Conservation (phyloP, 2,113 vertebrate genomes). For the Nestor notabilis region DNA sequence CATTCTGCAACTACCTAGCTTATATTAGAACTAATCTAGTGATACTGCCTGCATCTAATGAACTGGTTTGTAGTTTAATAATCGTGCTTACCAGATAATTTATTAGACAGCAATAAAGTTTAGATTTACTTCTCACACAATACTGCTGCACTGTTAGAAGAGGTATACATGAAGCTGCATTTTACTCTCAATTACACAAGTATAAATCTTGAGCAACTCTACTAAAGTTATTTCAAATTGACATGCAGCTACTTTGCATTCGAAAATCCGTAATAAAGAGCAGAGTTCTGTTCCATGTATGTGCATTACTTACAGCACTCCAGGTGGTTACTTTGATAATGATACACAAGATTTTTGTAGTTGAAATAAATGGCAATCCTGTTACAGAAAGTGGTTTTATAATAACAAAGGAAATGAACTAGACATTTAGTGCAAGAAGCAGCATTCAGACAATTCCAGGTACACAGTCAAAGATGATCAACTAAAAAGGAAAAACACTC, state of each 20-base stretch:
- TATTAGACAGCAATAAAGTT: conserved; percentile 43
- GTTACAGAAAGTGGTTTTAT: not conserved
- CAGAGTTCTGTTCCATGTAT: not conserved
- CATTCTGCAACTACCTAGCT: not conserved
- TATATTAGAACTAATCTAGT: conserved; percentile 6
- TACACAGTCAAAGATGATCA: not conserved
- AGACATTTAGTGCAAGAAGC: not conserved
- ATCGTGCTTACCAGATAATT: conserved; percentile 28
- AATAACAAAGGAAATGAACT: not conserved
- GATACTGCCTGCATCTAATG: conserved; percentile 2
- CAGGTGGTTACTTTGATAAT: conserved; percentile 56
- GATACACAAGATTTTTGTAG: not conserved
- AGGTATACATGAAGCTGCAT: not conserved
- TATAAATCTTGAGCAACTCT: conserved; percentile 14
- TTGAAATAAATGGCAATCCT: not conserved
- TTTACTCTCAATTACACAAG: conserved; percentile 27
- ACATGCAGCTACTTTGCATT: not conserved
- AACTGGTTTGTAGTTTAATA: conserved; percentile 54
- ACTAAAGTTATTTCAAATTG: not conserved
- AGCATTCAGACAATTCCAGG: not conserved
- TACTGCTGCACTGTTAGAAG: not conserved
- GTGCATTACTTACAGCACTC: conserved; percentile 36
- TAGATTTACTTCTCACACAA: conserved; percentile 13
- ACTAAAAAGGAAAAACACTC: not conserved
- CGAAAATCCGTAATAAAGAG: not conserved